phyloP scores from a whole-genome alignment of 2,113 vertebrate genomes.

The Cyphotilapia sp. region DNA sequence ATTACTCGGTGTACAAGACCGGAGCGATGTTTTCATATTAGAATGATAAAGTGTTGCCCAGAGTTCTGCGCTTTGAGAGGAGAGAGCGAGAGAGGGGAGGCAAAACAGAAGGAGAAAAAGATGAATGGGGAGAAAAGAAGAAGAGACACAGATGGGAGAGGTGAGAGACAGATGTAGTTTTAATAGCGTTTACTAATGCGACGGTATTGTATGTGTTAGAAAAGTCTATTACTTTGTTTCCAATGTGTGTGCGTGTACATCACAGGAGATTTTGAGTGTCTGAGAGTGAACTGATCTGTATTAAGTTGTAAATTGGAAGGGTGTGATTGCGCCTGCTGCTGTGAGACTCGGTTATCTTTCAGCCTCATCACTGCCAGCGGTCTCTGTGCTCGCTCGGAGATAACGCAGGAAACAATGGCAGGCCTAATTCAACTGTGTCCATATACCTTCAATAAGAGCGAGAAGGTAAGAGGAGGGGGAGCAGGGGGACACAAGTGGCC shows the following conservation, averaged over 20 bases:
- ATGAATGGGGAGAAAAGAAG: background rate
- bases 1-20: constrained; percentile 35
- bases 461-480: background rate
- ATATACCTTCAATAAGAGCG: background rate
- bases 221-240: background rate
- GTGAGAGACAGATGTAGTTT: constrained; percentile 2
- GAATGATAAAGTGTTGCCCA: constrained; percentile 35
- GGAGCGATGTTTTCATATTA: constrained; percentile 45
- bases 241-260: background rate
- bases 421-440: background rate
- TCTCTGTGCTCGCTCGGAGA: background rate
- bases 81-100: background rate
- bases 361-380: constrained; percentile 3
- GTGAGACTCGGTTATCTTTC: constrained; percentile 21
- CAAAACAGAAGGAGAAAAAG: background rate
- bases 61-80: background rate
- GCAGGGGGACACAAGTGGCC: background rate
- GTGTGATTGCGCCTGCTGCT: constrained; percentile 14
- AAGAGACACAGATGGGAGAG: background rate
- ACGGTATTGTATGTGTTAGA: background rate
- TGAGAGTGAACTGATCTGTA: constrained; percentile 22
- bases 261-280: background rate
- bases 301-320: constrained; percentile 43
- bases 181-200: constrained; percentile 5
- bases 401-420: background rate